Conservation (phyloP, 2,888 invertebrate species). For the Agrotis segetum region DNA sequence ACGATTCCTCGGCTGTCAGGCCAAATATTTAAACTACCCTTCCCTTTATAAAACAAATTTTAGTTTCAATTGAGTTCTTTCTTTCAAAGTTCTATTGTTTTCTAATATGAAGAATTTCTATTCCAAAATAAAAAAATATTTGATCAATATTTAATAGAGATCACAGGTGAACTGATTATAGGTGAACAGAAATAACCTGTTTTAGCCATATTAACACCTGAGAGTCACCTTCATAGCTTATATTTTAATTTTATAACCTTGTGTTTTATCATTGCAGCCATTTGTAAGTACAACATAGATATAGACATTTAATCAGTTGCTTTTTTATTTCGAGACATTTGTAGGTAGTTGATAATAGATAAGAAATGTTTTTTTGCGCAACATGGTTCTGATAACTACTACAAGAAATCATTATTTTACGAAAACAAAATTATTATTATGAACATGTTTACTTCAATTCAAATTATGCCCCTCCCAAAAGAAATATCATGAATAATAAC, state of each 20-base stretch:
- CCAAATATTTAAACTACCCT: neutral
- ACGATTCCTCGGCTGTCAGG: neutral
- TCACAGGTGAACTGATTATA: neutral
- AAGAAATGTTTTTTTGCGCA: conserved; percentile 17
- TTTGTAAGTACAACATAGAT: conserved; percentile 59
- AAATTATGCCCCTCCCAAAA: neutral
- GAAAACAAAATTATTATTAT: neutral
- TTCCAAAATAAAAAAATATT: neutral
- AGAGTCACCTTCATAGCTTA: conserved; percentile 2
- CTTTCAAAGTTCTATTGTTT: neutral
- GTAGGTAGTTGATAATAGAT: conserved; percentile 23
- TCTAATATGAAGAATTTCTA: neutral
- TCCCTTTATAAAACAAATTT: neutral
- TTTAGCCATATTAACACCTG: neutral
- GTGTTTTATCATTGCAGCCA: conserved; percentile 57
- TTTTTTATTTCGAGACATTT: conserved; percentile 20
- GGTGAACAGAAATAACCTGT: neutral
- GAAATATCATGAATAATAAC: neutral
- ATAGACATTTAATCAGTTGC: conserved; percentile 22
- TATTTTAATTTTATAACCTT: conserved; percentile 14
- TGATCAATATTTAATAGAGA: neutral
- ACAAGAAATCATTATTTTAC: neutral
- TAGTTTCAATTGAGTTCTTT: neutral
- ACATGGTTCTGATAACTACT: neutral
- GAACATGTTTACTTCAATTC: neutral